These are phyloP conservation scores for Oncorhynchus nerka DNA, from an alignment of 2,113 vertebrate genomes.

Conservation along the genomic window DNA sequence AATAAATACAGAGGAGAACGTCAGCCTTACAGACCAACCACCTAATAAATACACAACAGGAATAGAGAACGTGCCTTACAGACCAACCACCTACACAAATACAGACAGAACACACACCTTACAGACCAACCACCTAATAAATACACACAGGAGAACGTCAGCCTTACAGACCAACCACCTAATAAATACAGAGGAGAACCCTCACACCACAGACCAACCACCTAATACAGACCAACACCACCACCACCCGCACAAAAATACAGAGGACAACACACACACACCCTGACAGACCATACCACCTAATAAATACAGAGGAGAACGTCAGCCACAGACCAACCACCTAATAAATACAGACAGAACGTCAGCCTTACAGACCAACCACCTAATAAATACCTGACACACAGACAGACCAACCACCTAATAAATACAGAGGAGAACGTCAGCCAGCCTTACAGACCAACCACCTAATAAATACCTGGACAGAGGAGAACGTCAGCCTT, in stretches of 20 bases:
- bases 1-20: not conserved
- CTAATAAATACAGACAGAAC: not conserved
- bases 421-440: slow-evolving; percentile 4
- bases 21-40: slow-evolving; percentile 37
- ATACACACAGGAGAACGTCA: slow-evolving; percentile 15
- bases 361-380: slow-evolving; percentile 39
- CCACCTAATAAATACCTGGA: too few relatives aligned
- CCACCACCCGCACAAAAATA: too few relatives aligned
- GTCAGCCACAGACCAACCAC: slow-evolving; percentile 38
- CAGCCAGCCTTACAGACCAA: slow-evolving; percentile 37
- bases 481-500: slow-evolving; percentile 23
- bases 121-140: slow-evolving; percentile 14
- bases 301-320: not conserved
- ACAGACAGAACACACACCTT: slow-evolving; percentile 2
- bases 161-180: slow-evolving; percentile 26
- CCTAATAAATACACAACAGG: too few relatives aligned
- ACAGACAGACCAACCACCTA: slow-evolving; percentile 10
- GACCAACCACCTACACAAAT: not conserved
- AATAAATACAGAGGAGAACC: not conserved
- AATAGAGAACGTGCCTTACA: slow-evolving; percentile 36
- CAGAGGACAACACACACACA: too few relatives aligned
- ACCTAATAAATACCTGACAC: too few relatives aligned
- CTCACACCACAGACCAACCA: slow-evolving; percentile 33
- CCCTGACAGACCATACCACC: slow-evolving; percentile 24
- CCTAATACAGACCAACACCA: too few relatives aligned